These are phyloP conservation scores for Trissolcus basalis DNA, from an alignment of 1,140 invertebrate genomes.

Conservation along the genomic window DNA sequence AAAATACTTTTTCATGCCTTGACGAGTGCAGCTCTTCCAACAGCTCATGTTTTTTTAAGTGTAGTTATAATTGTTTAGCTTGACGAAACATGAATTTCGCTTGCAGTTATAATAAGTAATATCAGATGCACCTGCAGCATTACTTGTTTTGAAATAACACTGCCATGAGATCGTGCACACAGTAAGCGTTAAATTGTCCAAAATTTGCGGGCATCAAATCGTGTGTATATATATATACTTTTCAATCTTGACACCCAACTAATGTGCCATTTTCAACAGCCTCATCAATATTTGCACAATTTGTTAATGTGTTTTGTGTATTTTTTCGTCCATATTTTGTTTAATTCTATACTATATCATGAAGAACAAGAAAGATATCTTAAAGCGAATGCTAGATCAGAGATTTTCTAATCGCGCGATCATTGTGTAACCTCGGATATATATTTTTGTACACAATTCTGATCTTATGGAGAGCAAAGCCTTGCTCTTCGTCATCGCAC, in stretches of 20 bases:
- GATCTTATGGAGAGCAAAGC: slow-evolving; percentile 18
- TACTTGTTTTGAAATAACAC: no score
- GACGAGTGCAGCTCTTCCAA: slow-evolving; percentile 44
- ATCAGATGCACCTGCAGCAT: slow-evolving; percentile 47
- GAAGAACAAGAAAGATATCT: no score
- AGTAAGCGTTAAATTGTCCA: slow-evolving; percentile 23
- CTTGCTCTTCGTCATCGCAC: slow-evolving; percentile 41
- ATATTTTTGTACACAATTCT: slow-evolving; percentile 13
- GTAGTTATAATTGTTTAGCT: slow-evolving; percentile 53
- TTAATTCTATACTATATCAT: no score
- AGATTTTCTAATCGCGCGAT: slow-evolving; percentile 45
- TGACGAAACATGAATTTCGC: slow-evolving; percentile 37
- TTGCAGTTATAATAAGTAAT: slow-evolving; percentile 40
- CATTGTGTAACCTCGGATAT: slow-evolving; percentile 30
- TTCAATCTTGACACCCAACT: slow-evolving; percentile 1
- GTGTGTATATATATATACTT: no score
- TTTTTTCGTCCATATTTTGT: no score
- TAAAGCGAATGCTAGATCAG: slow-evolving; percentile 37
- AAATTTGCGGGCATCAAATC: slow-evolving; percentile 11
- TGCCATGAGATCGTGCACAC: slow-evolving; percentile 23
- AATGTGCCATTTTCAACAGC: no score
- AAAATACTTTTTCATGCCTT: slow-evolving; percentile 46
- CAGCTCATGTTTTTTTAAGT: slow-evolving; percentile 46
- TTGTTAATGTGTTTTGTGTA: no score
- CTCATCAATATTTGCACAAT: no score